A percentile compares a stretch with the other conserved stretches of the same genome.
Conservation (phyloP, 2,797 vertebrate species). For the Falco columbarius region DNA sequence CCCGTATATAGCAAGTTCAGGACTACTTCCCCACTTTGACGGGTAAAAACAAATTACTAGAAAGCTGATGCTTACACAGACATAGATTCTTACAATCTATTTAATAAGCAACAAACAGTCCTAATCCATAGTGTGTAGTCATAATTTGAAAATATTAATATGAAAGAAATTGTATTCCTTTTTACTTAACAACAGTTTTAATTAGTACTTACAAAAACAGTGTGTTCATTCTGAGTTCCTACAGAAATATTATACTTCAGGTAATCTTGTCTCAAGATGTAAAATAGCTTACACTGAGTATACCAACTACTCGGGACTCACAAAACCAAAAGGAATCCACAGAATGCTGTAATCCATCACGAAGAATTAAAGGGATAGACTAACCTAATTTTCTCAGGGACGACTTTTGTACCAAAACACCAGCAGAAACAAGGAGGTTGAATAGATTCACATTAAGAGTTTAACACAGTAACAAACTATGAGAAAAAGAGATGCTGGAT, state of each 20-base stretch:
- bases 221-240: not conserved
- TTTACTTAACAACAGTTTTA: not conserved
- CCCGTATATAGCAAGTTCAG: not conserved
- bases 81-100: not conserved
- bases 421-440: not conserved
- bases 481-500: not conserved
- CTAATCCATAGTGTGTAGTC: not conserved
- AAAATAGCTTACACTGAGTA: not conserved
- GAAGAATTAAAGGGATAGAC: not conserved
- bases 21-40: not conserved
- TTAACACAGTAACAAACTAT: not conserved
- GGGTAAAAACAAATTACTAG: not conserved
- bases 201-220: not conserved
- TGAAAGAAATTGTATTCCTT: not conserved
- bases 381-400: fast-evolving
- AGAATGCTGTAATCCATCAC: not conserved
- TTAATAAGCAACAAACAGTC: not conserved
- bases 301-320: not conserved
- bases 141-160: not conserved
- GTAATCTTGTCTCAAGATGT: not conserved
- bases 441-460: not conserved
- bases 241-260: not conserved
- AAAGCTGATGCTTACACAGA: not conserved
- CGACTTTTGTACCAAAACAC: not conserved
- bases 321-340: not conserved